Percentiles rank a stretch among this genome's conserved stretches.
phyloP scores from a whole-genome alignment of 2,113 vertebrate genomes.

The Glaucomys volans region DNA sequence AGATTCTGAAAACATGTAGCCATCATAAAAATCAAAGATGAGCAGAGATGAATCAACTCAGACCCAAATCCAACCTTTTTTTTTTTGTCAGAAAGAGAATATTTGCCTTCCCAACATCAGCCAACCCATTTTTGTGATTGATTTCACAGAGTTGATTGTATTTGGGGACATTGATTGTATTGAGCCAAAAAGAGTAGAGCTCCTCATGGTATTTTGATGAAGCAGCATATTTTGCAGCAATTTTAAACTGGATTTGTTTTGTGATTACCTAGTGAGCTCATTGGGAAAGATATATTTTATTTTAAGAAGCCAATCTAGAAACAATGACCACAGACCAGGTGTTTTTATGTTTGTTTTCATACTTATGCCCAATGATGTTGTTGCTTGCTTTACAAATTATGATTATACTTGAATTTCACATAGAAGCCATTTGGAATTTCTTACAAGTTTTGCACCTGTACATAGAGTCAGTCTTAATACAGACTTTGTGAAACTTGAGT shows the following conservation, averaged over 20 bases:
- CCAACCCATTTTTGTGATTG: slow-evolving; percentile 14
- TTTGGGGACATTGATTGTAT: background rate
- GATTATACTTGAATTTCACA: background rate
- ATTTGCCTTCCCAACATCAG: background rate
- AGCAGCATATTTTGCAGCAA: background rate
- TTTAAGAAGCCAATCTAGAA: slow-evolving; percentile 52
- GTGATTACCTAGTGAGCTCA: slow-evolving; percentile 38
- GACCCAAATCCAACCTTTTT: background rate
- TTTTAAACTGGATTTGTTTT: slow-evolving; percentile 31
- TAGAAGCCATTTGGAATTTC: background rate
- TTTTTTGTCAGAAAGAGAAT: background rate
- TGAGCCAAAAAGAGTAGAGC: background rate
- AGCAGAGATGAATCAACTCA: background rate
- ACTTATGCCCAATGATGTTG: background rate
- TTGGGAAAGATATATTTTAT: slow-evolving; percentile 38
- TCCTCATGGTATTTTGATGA: background rate
- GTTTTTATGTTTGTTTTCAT: slow-evolving; percentile 47
- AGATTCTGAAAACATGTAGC: background rate
- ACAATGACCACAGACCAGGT: slow-evolving; percentile 21
- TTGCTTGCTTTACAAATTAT: slow-evolving; percentile 25
- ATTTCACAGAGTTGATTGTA: slow-evolving; percentile 15
- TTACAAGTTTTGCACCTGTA: background rate
- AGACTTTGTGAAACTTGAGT: background rate
- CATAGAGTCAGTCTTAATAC: slow-evolving; percentile 37
- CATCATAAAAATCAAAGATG: background rate